Base-by-base conservation (phyloP, 2,888 invertebrate genomes). In the Limnephilus lunatus region DNA sequence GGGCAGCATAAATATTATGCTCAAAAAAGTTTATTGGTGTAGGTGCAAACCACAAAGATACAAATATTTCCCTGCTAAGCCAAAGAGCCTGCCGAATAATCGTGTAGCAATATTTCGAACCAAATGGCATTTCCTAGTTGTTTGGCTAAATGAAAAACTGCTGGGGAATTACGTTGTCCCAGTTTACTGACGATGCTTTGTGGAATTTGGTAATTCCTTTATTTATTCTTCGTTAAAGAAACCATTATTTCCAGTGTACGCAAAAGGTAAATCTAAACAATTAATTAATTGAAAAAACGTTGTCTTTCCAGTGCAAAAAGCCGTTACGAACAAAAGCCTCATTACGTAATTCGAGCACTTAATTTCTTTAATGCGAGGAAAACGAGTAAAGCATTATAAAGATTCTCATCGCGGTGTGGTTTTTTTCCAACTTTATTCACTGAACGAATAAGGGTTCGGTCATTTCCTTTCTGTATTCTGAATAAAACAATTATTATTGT, bases 201-300 rank as follows among this genome's bases (percentile, higher is more conserved):
- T 48, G 30, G 30, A 85, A 87, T 87, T 87, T 87, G 53, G 30
- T 32, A 9, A 44, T 53, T 87, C 87, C 25, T 87, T 87, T 87
- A 53, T 87, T 87, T 87, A 31, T n/a, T 87, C 87, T n/a, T 12
- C 32, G n/a, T n/a, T 87, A 30, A 53, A 32, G 31, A 53, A 53
- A n/a, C 87, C 87, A 12, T 85, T 87, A 39, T 39, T 87, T 2
- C 48, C 53, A 53, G 31, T 87, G 53, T 53, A 53, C 53, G 87
- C 53, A 1, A 39, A 85, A 85, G 87, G 48, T 53, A 87, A 87
- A 87, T 87, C 87, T 53, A 53, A 53, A 48, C 87, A 53, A 87
- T 87, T 30, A 87, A 87, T 87, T 87, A 87, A 87, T 87, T 87
- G 87, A 48, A 87, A 68, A 87, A 87, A 30, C 86, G 53, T 53